Base-by-base conservation (phyloP, 2,797 vertebrate genomes). In the Gallinago nigripennis region DNA sequence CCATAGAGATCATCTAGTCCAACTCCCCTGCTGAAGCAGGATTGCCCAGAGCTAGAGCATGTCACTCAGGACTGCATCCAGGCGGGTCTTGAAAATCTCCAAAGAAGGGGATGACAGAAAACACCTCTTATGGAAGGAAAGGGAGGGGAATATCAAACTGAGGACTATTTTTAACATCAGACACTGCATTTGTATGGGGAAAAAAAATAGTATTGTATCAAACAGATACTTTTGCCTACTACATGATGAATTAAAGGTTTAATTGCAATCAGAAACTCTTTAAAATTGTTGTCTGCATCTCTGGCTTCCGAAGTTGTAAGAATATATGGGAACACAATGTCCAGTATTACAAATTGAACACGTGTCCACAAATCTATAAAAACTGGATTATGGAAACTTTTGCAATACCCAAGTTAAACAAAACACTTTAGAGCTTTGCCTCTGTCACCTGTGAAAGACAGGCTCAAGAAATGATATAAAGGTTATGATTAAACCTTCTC, bases 121-220 rank as follows among this genome's bases (percentile, higher is more conserved):
- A 58, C 5, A 10, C 11, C 17, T 60, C 58, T 69, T 69, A 19
- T 0, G 3, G 33, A 20, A 5, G 5, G 5, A 2, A 2, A 2
- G 1, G 2, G 4, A 8, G 5, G 11, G 8, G 33, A 24, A 60
- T 28, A 41, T 27, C n/a, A 75, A 69, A 82, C 20, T 43, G 12
- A 70, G 11, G 13, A 68, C 9, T 90, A 21, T 7, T 82, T 35
- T 46, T 78, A 72, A 28, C 50, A 58, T 17, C 12, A 70, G 30
- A 51, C 33, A 50, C 16, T 3, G 5, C 5, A 0, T 16, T 86
- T 88, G 76, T 33, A 84, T 27, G 8, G 5, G 15, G 6, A 17
- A 70, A 81, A 86, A 69, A 65, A 48, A 46, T 46, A 9, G 3
- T 4, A 58, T 6, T 28, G 5, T 28, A 65, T 43, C 15, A 56